Evolutionary conservation across 2,797 vertebrate species (phyloP), one percentile per base, ranked within the genome.

Genomic region (Garrulus glandarius): DNA sequence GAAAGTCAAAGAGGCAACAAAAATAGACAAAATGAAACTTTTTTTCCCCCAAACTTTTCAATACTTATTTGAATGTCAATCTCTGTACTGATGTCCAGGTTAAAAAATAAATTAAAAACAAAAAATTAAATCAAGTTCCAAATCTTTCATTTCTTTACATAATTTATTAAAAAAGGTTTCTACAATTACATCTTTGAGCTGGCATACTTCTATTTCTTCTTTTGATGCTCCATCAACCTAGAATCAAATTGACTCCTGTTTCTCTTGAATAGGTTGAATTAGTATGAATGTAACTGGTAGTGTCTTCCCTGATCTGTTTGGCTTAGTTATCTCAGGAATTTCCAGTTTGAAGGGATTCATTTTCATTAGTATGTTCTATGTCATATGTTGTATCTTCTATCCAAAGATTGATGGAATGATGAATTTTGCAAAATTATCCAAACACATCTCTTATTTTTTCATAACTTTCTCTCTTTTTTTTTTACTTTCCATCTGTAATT

Each of bases 401-500:
- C 60, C 60, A 65, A 94, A 87, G 41, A 71, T 2, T 52, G 75
- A 85, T 89, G 26, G 39, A 93, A 95, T 44, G 8, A 84, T 81
- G 34, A 64, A 86, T 71, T 89, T 61, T 56, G 26, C 47, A 78
- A 87, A 84, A 68, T 89, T 76, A 63, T 65, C 59, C 67, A 41
- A 72, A 46, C 78, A 20, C 12, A 34, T 77, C 17, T 59, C 56
- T 77, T 32, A 47, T 37, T 75, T 46, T 81, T 88, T 60, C 9
- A 30, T 55, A 81, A 60, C 21, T 85, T 84, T 56, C 14, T 59
- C 17, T 37, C 22, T 61, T 72, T 17, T 75, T 81, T n/a, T 32
- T 36, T 32, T 26, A 34, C 49, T 87, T 92, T 85, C 79, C 76
- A 79, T 95, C 86, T 94, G 71, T 85, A 96, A 94, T 86, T 92